These are phyloP conservation scores for Plusia festucae DNA, from an alignment of 2,888 invertebrate species.

Conservation along the genomic window DNA sequence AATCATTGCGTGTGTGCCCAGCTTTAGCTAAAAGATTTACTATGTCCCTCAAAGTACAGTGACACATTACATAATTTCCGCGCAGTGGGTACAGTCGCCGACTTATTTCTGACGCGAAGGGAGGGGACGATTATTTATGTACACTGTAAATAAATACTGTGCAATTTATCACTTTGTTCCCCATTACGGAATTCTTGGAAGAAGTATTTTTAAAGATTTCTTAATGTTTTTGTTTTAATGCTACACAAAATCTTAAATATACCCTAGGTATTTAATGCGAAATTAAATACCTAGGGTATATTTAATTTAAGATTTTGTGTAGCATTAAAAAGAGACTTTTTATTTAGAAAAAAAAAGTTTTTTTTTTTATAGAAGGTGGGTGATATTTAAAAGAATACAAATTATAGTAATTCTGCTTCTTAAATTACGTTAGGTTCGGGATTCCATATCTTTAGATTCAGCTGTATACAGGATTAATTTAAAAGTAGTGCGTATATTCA, in stretches of 20 bases:
- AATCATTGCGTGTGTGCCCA: background rate
- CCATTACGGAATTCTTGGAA: slow-evolving; percentile 22
- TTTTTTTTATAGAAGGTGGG: background rate
- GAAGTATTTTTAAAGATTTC: slow-evolving; percentile 23
- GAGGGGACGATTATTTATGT: slow-evolving; percentile 48
- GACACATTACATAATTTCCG: slow-evolving; percentile 56
- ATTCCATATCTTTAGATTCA: too few relatives aligned
- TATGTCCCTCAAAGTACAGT: slow-evolving; percentile 25
- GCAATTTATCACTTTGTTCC: slow-evolving; percentile 51
- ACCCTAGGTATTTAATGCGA: too few relatives aligned
- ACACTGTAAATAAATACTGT: slow-evolving; percentile 53
- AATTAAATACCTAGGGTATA: too few relatives aligned
- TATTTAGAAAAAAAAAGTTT: too few relatives aligned
- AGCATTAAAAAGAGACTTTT: too few relatives aligned
- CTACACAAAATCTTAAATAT: too few relatives aligned
- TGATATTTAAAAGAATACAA: too few relatives aligned
- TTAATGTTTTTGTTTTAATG: slow-evolving; percentile 21
- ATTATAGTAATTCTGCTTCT: too few relatives aligned
- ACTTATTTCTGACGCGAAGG: slow-evolving; percentile 29
- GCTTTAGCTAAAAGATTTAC: slow-evolving; percentile 8
- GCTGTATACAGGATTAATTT: too few relatives aligned
- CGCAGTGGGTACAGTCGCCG: slow-evolving; percentile 27
- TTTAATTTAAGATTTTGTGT: background rate
- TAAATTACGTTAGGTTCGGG: too few relatives aligned
- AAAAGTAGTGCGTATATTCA: too few relatives aligned